phyloP scores from a whole-genome alignment of 2,888 invertebrate genomes.

The Leptopilina syphax region DNA sequence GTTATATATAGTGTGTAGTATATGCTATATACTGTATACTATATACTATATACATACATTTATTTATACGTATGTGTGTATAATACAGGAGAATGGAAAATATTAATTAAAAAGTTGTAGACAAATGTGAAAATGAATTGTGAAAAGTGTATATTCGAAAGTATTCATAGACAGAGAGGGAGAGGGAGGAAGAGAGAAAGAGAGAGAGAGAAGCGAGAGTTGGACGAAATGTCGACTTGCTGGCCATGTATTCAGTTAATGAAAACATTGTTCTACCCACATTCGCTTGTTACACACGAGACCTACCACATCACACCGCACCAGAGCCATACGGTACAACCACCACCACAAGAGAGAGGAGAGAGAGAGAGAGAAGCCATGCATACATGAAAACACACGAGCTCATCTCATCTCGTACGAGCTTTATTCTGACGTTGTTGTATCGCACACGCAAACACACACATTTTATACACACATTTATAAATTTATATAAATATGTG shows the following conservation, averaged over 20 bases:
- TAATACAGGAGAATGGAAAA: not conserved
- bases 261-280: constrained; percentile 71
- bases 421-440: constrained; percentile 44
- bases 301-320: constrained; percentile 55
- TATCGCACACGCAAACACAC: constrained; percentile 13
- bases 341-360: constrained; percentile 1
- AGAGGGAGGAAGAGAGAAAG: too few relatives aligned
- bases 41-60: too few relatives aligned
- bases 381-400: constrained; percentile 22
- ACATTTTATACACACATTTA: constrained; percentile 8
- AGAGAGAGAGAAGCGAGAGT: not conserved
- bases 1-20: too few relatives aligned
- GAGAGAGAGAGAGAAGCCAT: not conserved
- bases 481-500: too few relatives aligned
- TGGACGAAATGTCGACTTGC: constrained; percentile 50
- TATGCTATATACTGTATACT: too few relatives aligned
- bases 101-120: constrained; percentile 11
- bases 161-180: not conserved
- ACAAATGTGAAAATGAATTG: constrained; percentile 14
- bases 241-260: constrained; percentile 71
- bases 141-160: constrained; percentile 18
- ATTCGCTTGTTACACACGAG: constrained; percentile 62
- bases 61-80: too few relatives aligned
- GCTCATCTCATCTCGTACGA: constrained; percentile 43
- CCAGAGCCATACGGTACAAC: constrained; percentile 45